Percentiles rank a stretch among this genome's conserved stretches.
Evolutionary conservation across 2,888 invertebrate genomes (phyloP).

Genomic region (Nephrotoma appendiculata): DNA sequence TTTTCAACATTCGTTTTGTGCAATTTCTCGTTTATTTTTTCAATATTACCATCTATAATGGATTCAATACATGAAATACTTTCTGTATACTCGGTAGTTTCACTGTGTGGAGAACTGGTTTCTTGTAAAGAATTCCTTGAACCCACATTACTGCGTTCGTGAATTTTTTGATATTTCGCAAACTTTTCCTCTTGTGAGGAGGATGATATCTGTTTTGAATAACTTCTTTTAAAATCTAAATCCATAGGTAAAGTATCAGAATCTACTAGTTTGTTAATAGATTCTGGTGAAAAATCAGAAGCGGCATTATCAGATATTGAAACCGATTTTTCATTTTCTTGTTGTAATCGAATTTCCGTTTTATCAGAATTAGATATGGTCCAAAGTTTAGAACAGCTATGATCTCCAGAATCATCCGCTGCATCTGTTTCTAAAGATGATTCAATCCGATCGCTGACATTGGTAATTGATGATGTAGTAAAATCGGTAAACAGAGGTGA

Average conservation of each 20-base stretch:
- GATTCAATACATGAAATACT: conserved; percentile 20
- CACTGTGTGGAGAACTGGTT: conserved; percentile 19
- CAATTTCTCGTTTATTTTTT: conserved; percentile 7
- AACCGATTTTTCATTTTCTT: conserved; percentile 5
- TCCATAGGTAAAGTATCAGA: conserved; percentile 6
- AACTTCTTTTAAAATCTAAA: not conserved
- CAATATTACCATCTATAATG: conserved; percentile 18
- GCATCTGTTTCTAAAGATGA: not conserved
- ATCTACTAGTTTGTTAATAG: conserved; percentile 5
- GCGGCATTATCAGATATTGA: conserved; percentile 10
- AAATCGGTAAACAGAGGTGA: conserved; percentile 5
- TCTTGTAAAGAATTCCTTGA: not conserved
- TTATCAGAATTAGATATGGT: not conserved
- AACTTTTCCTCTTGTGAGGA: not conserved
- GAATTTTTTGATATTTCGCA: not conserved
- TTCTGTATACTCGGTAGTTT: conserved; percentile 21
- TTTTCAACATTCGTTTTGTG: not conserved
- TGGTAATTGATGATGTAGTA: conserved; percentile 8
- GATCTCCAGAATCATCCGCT: not conserved
- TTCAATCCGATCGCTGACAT: conserved; percentile 7
- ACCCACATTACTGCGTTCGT: not conserved
- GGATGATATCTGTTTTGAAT: not conserved
- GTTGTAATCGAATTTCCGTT: not conserved
- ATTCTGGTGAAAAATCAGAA: conserved; percentile 9
- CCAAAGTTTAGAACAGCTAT: not conserved